Base-by-base conservation (phyloP, 2,888 invertebrate species). In the Timema podura region DNA sequence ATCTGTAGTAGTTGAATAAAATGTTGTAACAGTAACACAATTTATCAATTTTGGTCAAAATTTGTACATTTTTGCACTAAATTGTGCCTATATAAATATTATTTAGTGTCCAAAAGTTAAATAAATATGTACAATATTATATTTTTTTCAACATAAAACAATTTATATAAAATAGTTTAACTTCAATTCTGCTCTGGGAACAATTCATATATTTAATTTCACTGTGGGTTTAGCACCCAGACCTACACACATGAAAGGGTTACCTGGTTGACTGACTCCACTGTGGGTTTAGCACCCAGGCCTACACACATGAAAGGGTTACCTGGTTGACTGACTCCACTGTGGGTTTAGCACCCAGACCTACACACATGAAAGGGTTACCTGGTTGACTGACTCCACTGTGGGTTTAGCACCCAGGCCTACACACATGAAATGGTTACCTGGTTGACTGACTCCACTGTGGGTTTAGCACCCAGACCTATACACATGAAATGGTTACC, bases 241-340 rank as follows among this genome's bases (percentile, higher is more conserved):
- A 51, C n/a, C n/a, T 3, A 51, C 51, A 13, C n/a, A 51, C n/a
- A 2, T 46, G 8, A 11, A 44, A n/a, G 2, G 16, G 54, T 77
- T 78, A 76, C 95, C 95, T 67, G 93, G 89, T 78, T 92, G 91
- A 79, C 92, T 92, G 16, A 93, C 93, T 73, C 91, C 30, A 30
- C 30, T 30, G 30, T 30, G 30, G 30, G 30, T 30, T 30, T 30
- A 2, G 30, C 30, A 30, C 30, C 30, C 30, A 30, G 51, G 3
- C n/a, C n/a, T 3, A 51, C 51, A 13, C n/a, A 51, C n/a, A 2
- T 46, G 8, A 11, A 44, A n/a, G 2, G 16, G 54, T 77, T 78
- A 76, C 95, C 95, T 67, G 93, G 89, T 78, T 92, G 91, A 79
- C 92, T 92, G 16, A 93, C 93, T 73, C 91, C 30, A 30, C 30